Evolutionary conservation across 2,113 vertebrate species (phyloP), one percentile per base, ranked within the genome.

Genomic region (Myrmophylax atrothorax): DNA sequence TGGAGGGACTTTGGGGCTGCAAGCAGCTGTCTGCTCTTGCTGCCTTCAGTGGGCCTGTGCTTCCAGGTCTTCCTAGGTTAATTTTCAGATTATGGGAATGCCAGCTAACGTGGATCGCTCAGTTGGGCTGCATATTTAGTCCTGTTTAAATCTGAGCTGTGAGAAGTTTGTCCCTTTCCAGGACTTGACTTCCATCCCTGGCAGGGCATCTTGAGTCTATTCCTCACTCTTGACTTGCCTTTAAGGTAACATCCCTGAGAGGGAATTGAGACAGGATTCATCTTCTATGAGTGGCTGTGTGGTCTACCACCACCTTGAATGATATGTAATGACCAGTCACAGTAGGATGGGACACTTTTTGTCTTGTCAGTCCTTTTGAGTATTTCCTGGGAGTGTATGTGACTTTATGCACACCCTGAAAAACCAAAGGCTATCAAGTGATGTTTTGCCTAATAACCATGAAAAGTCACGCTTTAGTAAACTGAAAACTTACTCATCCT

Each of bases 321-420:
- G 46, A 28, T 20, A 26, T 12, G 14, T 42, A 29, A 25, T 55
- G 56, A 84, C 46, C 52, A 40, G 26, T 3, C 26, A 4, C 7
- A 28, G 50, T 6, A 63, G 72, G 53, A 19, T n/a, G n/a, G 44
- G 50, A 23, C 53, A 24, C 40, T 88, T 85, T 88, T 85, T 69
- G 33, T 49, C 53, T 64, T 0, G 0, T 59, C 18, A 8, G 18
- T 40, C 8, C 17, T 44, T 28, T 20, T 13, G 24, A 10, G 14
- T 28, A 33, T 86, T 22, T 53, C 29, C 12, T 79, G 46, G 15
- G 8, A 55, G 12, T 7, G 8, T 35, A 18, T 3, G 4, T 66
- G 31, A 73, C 11, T n/a, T 19, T 28, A 13, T 23, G 9, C 3
- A 2, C 6, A 40, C 37, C 24, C 37, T 81, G 31, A 47, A 66